Evolutionary conservation across 1,140 invertebrate species (phyloP), one percentile per base, ranked within the genome.

Genomic region (Bombus polaris): DNA sequence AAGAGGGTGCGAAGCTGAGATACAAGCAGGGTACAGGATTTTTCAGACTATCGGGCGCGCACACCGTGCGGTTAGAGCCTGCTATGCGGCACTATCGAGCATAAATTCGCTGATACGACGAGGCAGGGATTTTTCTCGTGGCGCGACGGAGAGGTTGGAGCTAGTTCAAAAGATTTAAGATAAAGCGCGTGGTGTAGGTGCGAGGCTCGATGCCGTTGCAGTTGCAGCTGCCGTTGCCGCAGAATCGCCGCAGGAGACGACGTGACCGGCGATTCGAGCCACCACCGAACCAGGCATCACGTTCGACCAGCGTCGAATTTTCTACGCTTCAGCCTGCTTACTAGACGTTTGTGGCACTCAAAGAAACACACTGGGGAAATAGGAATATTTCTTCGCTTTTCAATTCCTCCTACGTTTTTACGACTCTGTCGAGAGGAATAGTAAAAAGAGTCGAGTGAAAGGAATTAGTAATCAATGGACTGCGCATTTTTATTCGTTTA

Each of bases 111-210:
- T 85, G 91, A 91, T 93, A 92, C 88, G 71, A 79, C 44, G 62
- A 28, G 44, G n/a, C 81, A 62, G 65, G 35, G 82, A 79, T 74
- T 85, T 80, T 79, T 85, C 44, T 44, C 44, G 59, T n/a, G 15
- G 1, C 72, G 3, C 9, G 13, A 37, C 22, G 28, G 15, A 25
- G 42, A 39, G 44, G 75, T 53, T 85, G 62, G 79, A 85, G 92
- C 91, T 90, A 88, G 90, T 89, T 91, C 80, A 91, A 80, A 90
- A 92, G 93, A 93, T 93, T 88, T 42, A 81, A 91, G 93, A 93
- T 93, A 93, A 94, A 86, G 70, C 65, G 39, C 71, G 32, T 28
- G 84, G 35, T 81, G 71, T 79, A 72, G 78, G 82, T 70, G 71
- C 79, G 44, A 74, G 71, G 62, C 62, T 47, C 25, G 42, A 66